Evolutionary conservation across 2,888 invertebrate species (phyloP), one percentile per base, ranked within the genome.

Genomic region (Trichacis sp.): DNA sequence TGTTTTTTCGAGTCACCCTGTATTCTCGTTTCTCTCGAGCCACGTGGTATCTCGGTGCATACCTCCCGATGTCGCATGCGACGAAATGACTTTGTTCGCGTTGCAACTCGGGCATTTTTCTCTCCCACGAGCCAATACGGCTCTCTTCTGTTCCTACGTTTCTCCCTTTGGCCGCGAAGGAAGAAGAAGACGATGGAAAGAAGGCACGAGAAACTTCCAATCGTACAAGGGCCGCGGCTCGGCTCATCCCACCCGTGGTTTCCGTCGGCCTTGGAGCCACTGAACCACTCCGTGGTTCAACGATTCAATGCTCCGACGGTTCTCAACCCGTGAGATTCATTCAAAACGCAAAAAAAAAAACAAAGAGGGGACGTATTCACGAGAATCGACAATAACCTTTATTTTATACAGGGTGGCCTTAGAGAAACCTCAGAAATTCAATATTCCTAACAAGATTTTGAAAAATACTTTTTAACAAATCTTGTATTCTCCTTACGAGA

Each of bases 251-350:
- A 81, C 80, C 81, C 81, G 79, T 81, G 79, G 80, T 84, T 83
- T 83, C 83, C 83, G 82, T 79, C 84, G 84, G 82, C 84, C 84
- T 84, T 84, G 84, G 82, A 84, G 84, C 84, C 83, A 84, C 84
- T 84, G 83, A 84, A 83, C 84, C 83, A 84, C 83, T 84, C 80
- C 77, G 83, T 80, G 82, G 84, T 84, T 84, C 84, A 84, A 84
- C 84, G 84, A 82, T 84, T 84, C 80, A 81, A 80, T 72, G 82
- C 69, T 68, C 50, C 82, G 81, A 82, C 68, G 83, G 73, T 75
- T 76, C 83, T 83, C 84, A 83, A 78, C 76, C 60, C 48, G 52
- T 33, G 8, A 24, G 3, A 24, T 3, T 24, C 24, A 24, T 8
- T 3, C 3, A 24, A 8, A 24, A 24, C 24, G n/a, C n/a, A 11